Percentiles rank a stretch among this genome's conserved stretches.
These are phyloP conservation scores for Alviniconcha strummeri DNA, from an alignment of 2,888 invertebrate genomes.

Conservation along the genomic window DNA sequence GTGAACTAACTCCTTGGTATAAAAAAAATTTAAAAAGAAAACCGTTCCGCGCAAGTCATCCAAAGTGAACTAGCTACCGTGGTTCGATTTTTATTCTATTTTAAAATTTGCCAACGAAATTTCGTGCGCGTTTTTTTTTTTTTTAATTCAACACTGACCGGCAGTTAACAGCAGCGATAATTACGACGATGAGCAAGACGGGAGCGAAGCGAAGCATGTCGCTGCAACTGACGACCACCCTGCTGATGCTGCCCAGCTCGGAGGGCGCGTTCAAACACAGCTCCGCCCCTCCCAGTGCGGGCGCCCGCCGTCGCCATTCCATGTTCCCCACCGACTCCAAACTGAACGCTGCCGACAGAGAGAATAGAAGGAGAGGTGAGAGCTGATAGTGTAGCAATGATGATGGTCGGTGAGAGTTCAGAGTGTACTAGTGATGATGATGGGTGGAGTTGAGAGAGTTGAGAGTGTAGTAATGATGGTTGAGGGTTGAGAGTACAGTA, in stretches of 20 bases:
- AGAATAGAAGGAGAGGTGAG: constrained; percentile 32
- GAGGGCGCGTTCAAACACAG: constrained; percentile 34
- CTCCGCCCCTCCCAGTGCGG: constrained; percentile 39
- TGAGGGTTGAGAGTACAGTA: too few relatives aligned
- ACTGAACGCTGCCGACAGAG: neutral
- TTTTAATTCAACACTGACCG: too few relatives aligned
- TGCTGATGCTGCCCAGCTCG: neutral
- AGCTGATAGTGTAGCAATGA: neutral
- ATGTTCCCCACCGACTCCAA: constrained; percentile 29
- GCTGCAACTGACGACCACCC: constrained; percentile 28
- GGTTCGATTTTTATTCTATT: too few relatives aligned
- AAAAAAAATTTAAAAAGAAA: too few relatives aligned
- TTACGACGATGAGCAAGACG: neutral
- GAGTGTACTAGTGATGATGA: neutral
- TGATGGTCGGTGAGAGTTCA: neutral
- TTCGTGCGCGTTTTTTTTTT: too few relatives aligned
- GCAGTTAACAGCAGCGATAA: too few relatives aligned
- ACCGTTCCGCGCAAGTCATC: too few relatives aligned
- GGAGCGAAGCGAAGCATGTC: constrained; percentile 36
- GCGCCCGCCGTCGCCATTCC: constrained; percentile 36
- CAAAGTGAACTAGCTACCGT: too few relatives aligned
- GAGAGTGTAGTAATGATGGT: too few relatives aligned
- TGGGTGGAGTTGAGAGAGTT: too few relatives aligned
- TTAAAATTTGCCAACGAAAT: too few relatives aligned
- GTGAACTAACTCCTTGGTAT: too few relatives aligned